Base-by-base conservation (phyloP, 2,888 invertebrate genomes). In the Folsomia manolachei region DNA sequence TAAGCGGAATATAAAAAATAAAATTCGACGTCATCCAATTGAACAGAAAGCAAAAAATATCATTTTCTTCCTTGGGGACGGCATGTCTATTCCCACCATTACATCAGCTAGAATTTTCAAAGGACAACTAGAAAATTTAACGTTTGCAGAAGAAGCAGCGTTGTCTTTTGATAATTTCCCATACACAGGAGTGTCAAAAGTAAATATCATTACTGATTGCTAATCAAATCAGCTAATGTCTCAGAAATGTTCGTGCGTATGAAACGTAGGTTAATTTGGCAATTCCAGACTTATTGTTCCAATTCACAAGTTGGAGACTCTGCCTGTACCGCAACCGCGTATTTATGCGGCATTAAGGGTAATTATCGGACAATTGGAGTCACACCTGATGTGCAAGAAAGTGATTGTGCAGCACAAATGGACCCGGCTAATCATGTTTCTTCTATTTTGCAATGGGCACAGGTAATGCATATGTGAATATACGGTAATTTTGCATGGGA, bases 31-130 rank as follows among this genome's bases (percentile, higher is more conserved):
- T 11, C 18, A 27, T 24, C 19, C n/a, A 23, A 72, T 67, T 51
- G 69, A 69, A 25, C 56, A 39, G 1, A 39, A 51, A 53, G 74
- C 74, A 0, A 74, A 72, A 25, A 74, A 74, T 63, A 56, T 71
- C 0, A 70, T 74, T 51, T 63, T 72, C 24, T 74, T 64, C 21
- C 64, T 86, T 9, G 85, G 85, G 1, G 86, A 86, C 80, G 86
- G 86, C n/a, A 85, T 86, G 85, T 84, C 85, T 4, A 70, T 85
- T 9, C 78, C 84, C 1, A 85, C 85, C 0, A 78, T 85, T 2
- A 84, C 85, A 0, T 84, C 83, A 1, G 82, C 84, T 1, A 77
- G 85, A 62, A 83, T 85, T 51, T 82, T 82, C 74, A 83, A 84
- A 72, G 84, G 84, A 1, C 84, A 85, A 72, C 82, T 82, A 26